Evolutionary conservation across 1,140 invertebrate species (phyloP).

Genomic region (Planococcus citri): DNA sequence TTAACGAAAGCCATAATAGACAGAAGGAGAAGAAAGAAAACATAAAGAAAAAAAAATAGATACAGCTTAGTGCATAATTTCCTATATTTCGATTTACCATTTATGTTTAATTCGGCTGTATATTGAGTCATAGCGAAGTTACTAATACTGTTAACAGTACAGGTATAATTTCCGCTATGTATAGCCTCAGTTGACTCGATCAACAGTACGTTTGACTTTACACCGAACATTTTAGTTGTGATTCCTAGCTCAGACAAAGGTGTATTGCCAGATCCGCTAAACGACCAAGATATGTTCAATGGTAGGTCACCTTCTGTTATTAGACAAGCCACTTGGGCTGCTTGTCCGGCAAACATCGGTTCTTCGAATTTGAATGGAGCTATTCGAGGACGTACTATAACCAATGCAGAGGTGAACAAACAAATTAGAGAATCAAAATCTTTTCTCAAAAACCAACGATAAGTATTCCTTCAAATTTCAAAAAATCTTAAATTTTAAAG

Average conservation of each 20-base stretch:
- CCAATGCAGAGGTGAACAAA: no score
- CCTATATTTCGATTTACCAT: conserved; percentile 33
- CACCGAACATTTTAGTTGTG: conserved; percentile 43
- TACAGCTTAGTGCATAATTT: background rate
- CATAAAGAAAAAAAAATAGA: background rate
- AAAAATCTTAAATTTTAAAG: no score
- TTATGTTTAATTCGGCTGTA: conserved; percentile 36
- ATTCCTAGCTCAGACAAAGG: conserved; percentile 28
- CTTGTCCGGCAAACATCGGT: conserved; percentile 37
- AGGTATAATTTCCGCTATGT: conserved; percentile 40
- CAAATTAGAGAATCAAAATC: background rate
- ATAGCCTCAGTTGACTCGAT: conserved; percentile 38
- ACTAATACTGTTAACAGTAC: conserved; percentile 35
- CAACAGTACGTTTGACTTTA: conserved; percentile 52
- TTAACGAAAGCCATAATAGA: background rate
- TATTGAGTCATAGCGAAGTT: conserved; percentile 32
- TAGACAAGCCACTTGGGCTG: conserved; percentile 32
- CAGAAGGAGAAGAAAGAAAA: background rate
- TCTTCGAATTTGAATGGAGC: conserved; percentile 39
- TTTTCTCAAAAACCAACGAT: no score
- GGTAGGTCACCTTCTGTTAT: conserved; percentile 34
- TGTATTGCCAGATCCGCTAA: conserved; percentile 27
- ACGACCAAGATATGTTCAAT: conserved; percentile 31
- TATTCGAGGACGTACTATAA: conserved; percentile 37
- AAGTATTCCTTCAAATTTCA: no score